These are phyloP conservation scores for Nyctibius grandis DNA, from an alignment of 2,797 vertebrate species.

Conservation along the genomic window DNA sequence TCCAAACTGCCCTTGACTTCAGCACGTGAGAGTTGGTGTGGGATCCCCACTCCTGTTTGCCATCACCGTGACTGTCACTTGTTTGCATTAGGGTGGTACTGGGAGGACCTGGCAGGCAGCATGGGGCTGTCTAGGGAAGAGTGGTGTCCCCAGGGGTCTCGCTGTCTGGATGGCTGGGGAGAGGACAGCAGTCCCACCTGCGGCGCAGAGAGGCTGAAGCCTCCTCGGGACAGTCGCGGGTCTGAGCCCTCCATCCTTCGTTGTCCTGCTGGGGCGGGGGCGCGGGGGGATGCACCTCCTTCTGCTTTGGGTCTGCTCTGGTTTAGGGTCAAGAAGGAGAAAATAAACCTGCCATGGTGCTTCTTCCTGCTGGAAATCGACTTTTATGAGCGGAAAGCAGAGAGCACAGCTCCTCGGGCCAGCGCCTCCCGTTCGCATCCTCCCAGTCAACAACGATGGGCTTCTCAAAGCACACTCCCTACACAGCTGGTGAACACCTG, in stretches of 20 bases:
- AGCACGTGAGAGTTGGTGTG: fast-evolving
- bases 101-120: not conserved
- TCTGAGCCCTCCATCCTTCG: not conserved
- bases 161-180: not conserved
- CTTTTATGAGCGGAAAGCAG: not conserved
- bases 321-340: not conserved
- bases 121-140: not conserved
- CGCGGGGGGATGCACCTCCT: not conserved
- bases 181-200: not conserved
- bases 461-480: not conserved
- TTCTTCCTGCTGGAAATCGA: not conserved
- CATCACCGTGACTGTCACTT: fast-evolving
- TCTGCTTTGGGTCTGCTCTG: not conserved
- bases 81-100: too few species aligned
- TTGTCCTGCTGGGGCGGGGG: fast-evolving
- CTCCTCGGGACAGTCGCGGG: not conserved
- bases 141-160: not conserved
- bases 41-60: not conserved
- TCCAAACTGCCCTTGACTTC: not conserved
- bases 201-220: not conserved
- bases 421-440: not conserved
- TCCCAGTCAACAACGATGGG: too few species aligned
- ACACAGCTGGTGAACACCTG: not conserved
- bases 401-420: not conserved
- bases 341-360: not conserved